Evolutionary conservation across 2,797 vertebrate genomes (phyloP), one percentile per base, ranked within the genome.

Genomic region (Arremon aurantiirostris): DNA sequence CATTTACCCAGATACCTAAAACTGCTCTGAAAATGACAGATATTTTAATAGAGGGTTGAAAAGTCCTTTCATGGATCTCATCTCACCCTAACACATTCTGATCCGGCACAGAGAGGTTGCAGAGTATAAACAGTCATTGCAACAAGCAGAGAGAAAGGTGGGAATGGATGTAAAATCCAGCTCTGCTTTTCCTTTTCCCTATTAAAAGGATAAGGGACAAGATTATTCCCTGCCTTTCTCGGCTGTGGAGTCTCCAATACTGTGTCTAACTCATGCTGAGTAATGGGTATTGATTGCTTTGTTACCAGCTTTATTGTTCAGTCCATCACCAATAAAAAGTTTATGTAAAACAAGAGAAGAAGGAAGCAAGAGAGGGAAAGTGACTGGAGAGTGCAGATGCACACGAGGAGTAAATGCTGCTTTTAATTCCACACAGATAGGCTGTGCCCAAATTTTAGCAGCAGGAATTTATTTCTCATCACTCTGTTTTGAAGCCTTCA

Each of bases 251-350:
- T 72, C 66, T 94, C 82, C 87, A 82, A 84, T 89, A 84, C 52
- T 82, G 80, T 82, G 89, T 95, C 87, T 95, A 93, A 88, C 76
- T 72, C 94, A 73, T 63, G 82, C 85, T 84, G 92, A 95, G 89
- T 94, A 96, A 96, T 80, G 92, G 2, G 21, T 92, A 96, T 96
- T 90, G 95, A 96, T 96, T 89, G 86, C 87, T 96, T 95, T 94
- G 86, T 95, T 95, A 95, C 80, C 85, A 89, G 82, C 75, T 94
- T 93, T 94, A 95, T 95, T 91, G 87, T 95, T 94, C 88, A 91
- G 92, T 89, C 93, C 72, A 94, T 92, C 87, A 93, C 75, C 86
- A 92, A 92, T 94, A 95, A 94, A 93, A 92, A 86, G 76, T 96
- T 96, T 90, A 94, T 92, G 93, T 93, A 96, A 95, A 80, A 53